Base-by-base conservation (phyloP, 2,113 vertebrate species). In the Alethe diademata region DNA sequence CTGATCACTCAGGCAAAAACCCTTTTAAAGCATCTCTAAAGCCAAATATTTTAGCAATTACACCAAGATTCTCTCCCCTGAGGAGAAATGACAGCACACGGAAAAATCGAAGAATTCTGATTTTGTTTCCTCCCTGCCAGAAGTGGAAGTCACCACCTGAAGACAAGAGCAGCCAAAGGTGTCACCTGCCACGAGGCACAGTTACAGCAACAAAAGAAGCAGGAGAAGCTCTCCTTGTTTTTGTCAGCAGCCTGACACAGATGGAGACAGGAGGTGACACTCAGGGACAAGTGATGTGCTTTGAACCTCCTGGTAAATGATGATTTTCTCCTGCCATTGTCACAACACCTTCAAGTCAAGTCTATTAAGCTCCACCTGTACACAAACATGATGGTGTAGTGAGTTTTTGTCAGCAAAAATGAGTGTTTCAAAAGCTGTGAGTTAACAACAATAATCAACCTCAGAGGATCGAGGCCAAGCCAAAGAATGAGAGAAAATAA, bases 71-170 rank as follows among this genome's bases (percentile, higher is more conserved):
- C 22, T 29, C 24, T 22, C 6, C 36, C 40, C 14, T 29, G 19
- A 66, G 31, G n/a, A 33, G 17, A 62, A 58, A 24, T 0, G 5
- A 40, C 62, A 78, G 50, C 14, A 7, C 2, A 2, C 0, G 0
- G n/a, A 24, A 45, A 87, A 80, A 61, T 13, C 1, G 9, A 76
- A 13, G 42, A 67, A 61, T 53, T 43, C 26, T 47, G 33, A 2
- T 53, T 56, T 38, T 19, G 11, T 7, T 50, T 62, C 14, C 35
- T 62, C 64, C 19, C 43, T 36, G 45, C 31, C 2, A 28, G 57
- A 11, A 45, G 26, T 2, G 13, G 28, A 60, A 91, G 35, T 6
- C 76, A 38, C 57, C 57, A 7, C 5, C 25, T 3, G 22, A 25
- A 45, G 5, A 23, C 12, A 29, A 31, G 19, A 31, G 11, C 23